Conservation (phyloP, 2,888 invertebrate species). For the Hirtodrosophila cameraria region DNA sequence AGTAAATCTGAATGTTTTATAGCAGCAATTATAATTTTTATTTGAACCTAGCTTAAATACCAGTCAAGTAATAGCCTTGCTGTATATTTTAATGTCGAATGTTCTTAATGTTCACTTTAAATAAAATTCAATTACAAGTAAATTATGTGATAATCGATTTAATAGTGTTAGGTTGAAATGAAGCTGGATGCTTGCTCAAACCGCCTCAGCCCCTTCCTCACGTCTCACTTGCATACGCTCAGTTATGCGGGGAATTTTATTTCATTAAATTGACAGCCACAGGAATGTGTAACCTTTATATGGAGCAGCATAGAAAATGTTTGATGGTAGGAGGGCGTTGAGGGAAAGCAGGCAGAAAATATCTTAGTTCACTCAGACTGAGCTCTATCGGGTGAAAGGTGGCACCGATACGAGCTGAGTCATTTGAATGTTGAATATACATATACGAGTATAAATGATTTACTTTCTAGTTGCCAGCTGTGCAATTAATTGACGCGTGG, state of each 20-base stretch:
- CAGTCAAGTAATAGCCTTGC: too few species aligned
- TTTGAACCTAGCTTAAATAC: too few species aligned
- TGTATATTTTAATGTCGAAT: too few species aligned
- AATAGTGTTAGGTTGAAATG: slow-evolving; percentile 5
- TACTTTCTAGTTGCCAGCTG: slow-evolving; percentile 39
- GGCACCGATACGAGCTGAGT: slow-evolving; percentile 13
- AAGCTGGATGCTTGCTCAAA: slow-evolving; percentile 16
- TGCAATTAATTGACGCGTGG: slow-evolving; percentile 25
- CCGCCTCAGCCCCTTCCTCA: too few species aligned
- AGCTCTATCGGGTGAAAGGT: slow-evolving; percentile 50
- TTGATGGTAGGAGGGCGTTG: too few species aligned
- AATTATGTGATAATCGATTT: slow-evolving; percentile 2
- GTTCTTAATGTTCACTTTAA: too few species aligned
- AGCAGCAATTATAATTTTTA: too few species aligned
- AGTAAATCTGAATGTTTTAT: too few species aligned
- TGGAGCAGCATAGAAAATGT: not conserved
- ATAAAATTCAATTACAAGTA: too few species aligned
- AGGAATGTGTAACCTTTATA: slow-evolving; percentile 46
- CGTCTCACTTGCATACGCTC: not conserved
- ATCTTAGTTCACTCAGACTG: slow-evolving; percentile 6
- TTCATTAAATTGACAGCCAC: slow-evolving; percentile 11
- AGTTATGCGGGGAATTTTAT: slow-evolving; percentile 40
- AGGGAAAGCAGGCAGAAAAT: not conserved
- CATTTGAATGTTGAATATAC: slow-evolving; percentile 14
- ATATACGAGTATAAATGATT: too few species aligned